phyloP scores from a whole-genome alignment of 2,113 vertebrate genomes.

The Bothrops jararaca region DNA sequence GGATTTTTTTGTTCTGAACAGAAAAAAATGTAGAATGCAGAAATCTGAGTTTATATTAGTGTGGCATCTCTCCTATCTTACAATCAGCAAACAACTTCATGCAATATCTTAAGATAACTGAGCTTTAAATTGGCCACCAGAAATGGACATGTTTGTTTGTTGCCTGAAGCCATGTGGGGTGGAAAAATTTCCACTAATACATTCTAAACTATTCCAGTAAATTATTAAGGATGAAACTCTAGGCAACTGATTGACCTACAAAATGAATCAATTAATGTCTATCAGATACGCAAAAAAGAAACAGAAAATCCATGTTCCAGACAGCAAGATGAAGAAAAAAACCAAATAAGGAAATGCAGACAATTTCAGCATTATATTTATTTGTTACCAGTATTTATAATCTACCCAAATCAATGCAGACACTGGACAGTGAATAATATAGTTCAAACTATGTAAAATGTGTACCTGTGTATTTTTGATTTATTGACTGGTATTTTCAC shows the following conservation, averaged over 20 bases:
- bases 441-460: not conserved
- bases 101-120: not conserved
- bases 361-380: not conserved
- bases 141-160: not conserved
- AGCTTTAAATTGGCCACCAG: not conserved
- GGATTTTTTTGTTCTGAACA: not conserved
- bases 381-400: not conserved
- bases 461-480: not conserved
- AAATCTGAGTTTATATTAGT: not conserved
- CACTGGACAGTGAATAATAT: not conserved
- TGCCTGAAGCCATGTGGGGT: not conserved
- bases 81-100: not conserved
- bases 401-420: not conserved
- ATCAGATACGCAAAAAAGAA: not conserved
- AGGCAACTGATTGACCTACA: not conserved
- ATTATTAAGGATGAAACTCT: not conserved
- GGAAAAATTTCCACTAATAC: not conserved
- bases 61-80: not conserved
- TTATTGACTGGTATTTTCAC: not conserved
- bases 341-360: not conserved
- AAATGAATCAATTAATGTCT: not conserved
- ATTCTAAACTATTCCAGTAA: not conserved
- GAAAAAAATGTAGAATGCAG: not conserved
- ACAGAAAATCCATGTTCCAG: not conserved
- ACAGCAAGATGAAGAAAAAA: not conserved